Evolutionary conservation across 2,797 vertebrate species (phyloP).

Genomic region (Poeciliopsis turneri): DNA sequence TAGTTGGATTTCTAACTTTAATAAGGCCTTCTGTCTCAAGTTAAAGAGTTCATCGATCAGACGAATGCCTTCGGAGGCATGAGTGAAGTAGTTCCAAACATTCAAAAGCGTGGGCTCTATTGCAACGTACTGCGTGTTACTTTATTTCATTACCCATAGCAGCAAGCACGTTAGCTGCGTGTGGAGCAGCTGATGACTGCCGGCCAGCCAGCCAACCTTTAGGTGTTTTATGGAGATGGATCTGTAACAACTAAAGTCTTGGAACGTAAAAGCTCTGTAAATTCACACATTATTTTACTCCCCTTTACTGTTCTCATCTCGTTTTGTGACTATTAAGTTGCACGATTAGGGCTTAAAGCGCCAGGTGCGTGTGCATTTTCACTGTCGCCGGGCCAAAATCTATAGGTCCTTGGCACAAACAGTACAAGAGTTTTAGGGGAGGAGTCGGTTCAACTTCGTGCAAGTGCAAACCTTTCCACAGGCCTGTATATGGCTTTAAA

Average conservation of each 20-base stretch:
- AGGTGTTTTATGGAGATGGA: constrained; percentile 6
- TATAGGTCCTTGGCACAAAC: neutral
- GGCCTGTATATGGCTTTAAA: neutral
- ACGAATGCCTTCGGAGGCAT: neutral
- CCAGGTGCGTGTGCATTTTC: neutral
- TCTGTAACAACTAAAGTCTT: neutral
- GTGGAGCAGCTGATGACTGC: neutral
- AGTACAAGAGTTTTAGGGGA: neutral
- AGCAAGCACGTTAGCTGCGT: neutral
- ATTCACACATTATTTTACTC: neutral
- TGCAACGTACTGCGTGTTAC: neutral
- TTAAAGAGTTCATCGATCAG: neutral
- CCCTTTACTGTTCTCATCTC: neutral
- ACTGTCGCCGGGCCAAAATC: neutral
- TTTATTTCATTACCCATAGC: neutral
- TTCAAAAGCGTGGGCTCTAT: neutral
- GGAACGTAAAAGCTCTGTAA: neutral
- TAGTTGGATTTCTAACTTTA: neutral
- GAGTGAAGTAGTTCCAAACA: neutral
- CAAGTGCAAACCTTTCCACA: neutral
- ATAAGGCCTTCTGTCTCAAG: neutral
- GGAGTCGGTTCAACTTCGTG: neutral
- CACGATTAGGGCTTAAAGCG: neutral
- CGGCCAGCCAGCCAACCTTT: neutral
- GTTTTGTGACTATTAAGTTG: neutral